phyloP scores from a whole-genome alignment of 2,888 invertebrate genomes.

The Lasioglossum villosulum region DNA sequence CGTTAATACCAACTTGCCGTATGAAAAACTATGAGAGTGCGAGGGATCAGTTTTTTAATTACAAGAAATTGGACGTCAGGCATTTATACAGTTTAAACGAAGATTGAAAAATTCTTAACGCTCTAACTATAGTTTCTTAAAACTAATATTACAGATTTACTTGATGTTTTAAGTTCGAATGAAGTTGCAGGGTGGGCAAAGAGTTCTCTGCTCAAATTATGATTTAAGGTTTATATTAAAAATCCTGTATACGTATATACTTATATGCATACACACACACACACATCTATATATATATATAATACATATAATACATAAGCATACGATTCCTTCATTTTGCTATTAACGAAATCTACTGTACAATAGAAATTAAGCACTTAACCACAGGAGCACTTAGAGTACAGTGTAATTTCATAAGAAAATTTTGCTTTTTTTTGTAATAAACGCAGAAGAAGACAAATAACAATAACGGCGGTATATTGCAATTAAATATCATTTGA shows the following conservation, averaged over 20 bases:
- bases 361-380: conserved; percentile 80
- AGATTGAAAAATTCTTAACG: conserved; percentile 61
- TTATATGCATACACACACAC: conserved; percentile 28
- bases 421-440: conserved; percentile 64
- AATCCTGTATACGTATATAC: conserved; percentile 43
- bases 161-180: conserved; percentile 58
- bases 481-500: conserved; percentile 45
- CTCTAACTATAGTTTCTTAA: conserved; percentile 52
- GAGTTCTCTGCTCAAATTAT: conserved; percentile 65
- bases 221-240: conserved; percentile 62
- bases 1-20: conserved; percentile 95
- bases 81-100: conserved; percentile 70
- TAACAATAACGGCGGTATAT: conserved; percentile 57
- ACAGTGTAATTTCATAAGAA: conserved; percentile 60
- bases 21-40: conserved; percentile 94
- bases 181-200: conserved; percentile 57
- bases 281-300: no score
- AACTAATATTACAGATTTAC: conserved; percentile 58
- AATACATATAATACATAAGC: conserved; percentile 20
- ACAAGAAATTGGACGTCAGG: conserved; percentile 83
- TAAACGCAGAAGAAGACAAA: conserved; percentile 65
- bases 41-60: conserved; percentile 85
- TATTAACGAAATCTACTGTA: conserved; percentile 74
- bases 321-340: conserved; percentile 63
- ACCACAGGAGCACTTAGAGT: conserved; percentile 70